These are phyloP conservation scores for Lydus trimaculatus DNA, from an alignment of 2,888 invertebrate species.

Conservation along the genomic window DNA sequence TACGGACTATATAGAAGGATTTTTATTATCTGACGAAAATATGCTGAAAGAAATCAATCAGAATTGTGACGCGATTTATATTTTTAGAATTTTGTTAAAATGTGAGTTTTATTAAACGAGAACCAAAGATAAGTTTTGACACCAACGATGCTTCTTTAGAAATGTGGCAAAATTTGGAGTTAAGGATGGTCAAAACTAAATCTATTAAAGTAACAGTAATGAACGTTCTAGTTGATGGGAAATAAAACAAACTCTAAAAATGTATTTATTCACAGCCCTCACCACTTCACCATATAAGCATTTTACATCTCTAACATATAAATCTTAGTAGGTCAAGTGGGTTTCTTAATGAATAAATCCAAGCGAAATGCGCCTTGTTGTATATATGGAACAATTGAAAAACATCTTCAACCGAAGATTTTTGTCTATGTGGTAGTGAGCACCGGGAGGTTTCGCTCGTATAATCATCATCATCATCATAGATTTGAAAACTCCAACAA, in stretches of 20 bases:
- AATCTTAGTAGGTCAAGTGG: constrained; percentile 35
- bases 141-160: no score
- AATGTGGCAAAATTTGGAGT: no score
- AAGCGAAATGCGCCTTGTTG: constrained; percentile 27
- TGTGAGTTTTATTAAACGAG: no score
- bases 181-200: no score
- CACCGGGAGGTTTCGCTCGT: neutral
- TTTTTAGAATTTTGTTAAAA: neutral
- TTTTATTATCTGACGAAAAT: neutral
- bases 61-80: neutral
- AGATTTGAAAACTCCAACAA: constrained; percentile 43
- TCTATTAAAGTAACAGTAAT: no score
- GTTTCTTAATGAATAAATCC: constrained; percentile 38
- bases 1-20: neutral
- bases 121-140: no score
- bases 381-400: constrained; percentile 7
- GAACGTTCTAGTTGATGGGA: no score
- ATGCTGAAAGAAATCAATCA: neutral
- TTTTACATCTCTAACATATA: neutral
- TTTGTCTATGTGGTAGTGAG: neutral
- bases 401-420: neutral
- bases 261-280: neutral
- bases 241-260: neutral
- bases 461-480: neutral
- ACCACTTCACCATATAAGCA: neutral